Percentiles rank a stretch among this genome's conserved stretches.
Evolutionary conservation across 2,888 invertebrate species (phyloP).

Genomic region (Myathropa florea): DNA sequence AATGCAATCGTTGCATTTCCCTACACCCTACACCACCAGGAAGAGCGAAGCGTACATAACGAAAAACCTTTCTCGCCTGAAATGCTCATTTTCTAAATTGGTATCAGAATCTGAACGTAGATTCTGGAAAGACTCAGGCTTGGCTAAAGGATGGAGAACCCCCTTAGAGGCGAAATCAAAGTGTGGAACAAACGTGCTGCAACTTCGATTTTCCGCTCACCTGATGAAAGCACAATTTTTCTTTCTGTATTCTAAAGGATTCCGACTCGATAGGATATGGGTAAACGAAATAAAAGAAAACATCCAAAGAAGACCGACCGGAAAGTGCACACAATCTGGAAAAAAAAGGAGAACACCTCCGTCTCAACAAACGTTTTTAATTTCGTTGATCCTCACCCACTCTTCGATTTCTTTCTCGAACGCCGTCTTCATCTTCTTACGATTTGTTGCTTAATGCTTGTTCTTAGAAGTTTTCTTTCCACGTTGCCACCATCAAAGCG

Average conservation of each 20-base stretch:
- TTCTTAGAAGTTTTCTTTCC: constrained; percentile 33
- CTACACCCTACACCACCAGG: background rate
- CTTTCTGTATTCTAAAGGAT: constrained; percentile 46
- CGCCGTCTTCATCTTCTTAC: constrained; percentile 32
- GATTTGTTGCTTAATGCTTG: constrained; percentile 46
- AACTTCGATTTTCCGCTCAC: constrained; percentile 52
- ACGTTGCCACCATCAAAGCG: constrained; percentile 46
- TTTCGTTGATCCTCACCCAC: constrained; percentile 60
- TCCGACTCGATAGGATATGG: constrained; percentile 26
- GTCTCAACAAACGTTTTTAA: constrained; percentile 67
- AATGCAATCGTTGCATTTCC: background rate
- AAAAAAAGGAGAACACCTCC: too few relatives aligned
- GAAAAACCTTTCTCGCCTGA: constrained; percentile 20
- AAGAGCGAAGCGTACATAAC: background rate
- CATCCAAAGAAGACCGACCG: background rate
- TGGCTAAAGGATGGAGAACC: constrained; percentile 1
- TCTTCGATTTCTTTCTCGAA: constrained; percentile 39
- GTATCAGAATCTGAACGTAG: constrained; percentile 58
- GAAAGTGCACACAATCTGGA: background rate
- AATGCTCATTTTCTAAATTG: constrained; percentile 38
- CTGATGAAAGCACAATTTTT: constrained; percentile 56
- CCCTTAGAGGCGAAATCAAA: constrained; percentile 33
- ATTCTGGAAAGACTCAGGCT: constrained; percentile 55
- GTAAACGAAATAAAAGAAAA: constrained; percentile 40
- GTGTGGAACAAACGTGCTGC: constrained; percentile 28